Percentiles rank a stretch among this genome's conserved stretches.
Conservation (phyloP, 1,140 invertebrate genomes). For the Agraylea sexmaculata region DNA sequence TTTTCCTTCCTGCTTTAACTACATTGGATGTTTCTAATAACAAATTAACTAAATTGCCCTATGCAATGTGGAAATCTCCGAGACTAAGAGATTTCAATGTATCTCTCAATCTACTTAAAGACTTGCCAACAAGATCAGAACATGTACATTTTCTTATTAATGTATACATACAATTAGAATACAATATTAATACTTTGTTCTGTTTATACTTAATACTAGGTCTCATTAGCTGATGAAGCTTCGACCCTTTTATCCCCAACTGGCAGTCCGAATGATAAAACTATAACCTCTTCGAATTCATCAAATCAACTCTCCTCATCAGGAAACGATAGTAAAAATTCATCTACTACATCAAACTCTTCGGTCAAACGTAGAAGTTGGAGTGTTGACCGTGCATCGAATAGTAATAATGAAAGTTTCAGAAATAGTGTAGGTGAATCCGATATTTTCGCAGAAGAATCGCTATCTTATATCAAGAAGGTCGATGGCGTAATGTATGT, state of each 20-base stretch:
- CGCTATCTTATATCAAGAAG: constrained; percentile 15
- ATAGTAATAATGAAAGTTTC: constrained; percentile 4
- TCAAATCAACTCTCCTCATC: too few relatives aligned
- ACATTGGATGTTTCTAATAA: constrained; percentile 90
- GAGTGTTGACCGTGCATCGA: constrained; percentile 17
- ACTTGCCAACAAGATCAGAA: constrained; percentile 49
- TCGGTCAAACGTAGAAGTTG: constrained; percentile 20
- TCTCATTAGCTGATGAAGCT: constrained; percentile 19
- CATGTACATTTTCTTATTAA: constrained; percentile 13
- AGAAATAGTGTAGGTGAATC: constrained; percentile 15
- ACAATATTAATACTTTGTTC: constrained; percentile 3
- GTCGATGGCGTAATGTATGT: constrained; percentile 19
- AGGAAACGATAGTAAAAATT: too few relatives aligned
- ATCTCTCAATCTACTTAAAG: constrained; percentile 78
- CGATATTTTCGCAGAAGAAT: constrained; percentile 13
- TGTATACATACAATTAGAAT: background rate
- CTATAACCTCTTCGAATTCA: constrained; percentile 12
- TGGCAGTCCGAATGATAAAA: too few relatives aligned
- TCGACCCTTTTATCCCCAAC: constrained; percentile 5
- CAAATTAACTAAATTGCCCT: constrained; percentile 75
- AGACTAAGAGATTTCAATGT: constrained; percentile 83
- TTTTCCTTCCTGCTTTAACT: constrained; percentile 66
- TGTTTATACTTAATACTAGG: constrained; percentile 13
- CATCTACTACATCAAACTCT: constrained; percentile 16
- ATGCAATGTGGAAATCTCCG: constrained; percentile 81